Conservation (phyloP, 2,797 vertebrate species). For the Ceyx erithaca region DNA sequence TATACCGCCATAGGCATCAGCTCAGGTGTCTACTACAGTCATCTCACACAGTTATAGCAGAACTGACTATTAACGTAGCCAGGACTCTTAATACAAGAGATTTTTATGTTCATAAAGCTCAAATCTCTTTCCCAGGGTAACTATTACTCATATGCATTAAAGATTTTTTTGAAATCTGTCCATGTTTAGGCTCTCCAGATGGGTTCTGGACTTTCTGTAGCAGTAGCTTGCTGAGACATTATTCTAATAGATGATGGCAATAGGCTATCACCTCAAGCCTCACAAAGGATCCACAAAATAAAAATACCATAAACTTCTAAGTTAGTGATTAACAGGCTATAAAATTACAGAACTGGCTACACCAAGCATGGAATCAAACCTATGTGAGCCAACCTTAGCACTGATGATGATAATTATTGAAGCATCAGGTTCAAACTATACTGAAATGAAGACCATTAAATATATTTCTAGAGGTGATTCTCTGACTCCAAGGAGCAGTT, state of each 20-base stretch:
- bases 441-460: not conserved
- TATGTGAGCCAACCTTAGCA: not conserved
- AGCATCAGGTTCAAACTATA: not conserved
- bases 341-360: not conserved
- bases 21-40: not conserved
- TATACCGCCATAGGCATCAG: not conserved
- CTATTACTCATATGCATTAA: not conserved
- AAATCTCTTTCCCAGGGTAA: not conserved
- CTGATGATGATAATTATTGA: not conserved
- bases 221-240: not conserved
- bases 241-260: not conserved
- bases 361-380: not conserved
- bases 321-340: slow-evolving; percentile 21
- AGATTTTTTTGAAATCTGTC: not conserved
- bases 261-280: not conserved
- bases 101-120: not conserved
- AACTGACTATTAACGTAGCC: not conserved
- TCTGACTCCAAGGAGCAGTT: not conserved
- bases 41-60: not conserved
- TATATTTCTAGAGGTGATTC: not conserved
- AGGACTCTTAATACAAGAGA: not conserved
- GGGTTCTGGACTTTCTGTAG: not conserved
- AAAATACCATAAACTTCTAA: not conserved
- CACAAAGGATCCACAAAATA: not conserved
- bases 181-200: not conserved